Conservation (phyloP, 2,888 invertebrate genomes). For the Pachycephus smyrnensis region DNA sequence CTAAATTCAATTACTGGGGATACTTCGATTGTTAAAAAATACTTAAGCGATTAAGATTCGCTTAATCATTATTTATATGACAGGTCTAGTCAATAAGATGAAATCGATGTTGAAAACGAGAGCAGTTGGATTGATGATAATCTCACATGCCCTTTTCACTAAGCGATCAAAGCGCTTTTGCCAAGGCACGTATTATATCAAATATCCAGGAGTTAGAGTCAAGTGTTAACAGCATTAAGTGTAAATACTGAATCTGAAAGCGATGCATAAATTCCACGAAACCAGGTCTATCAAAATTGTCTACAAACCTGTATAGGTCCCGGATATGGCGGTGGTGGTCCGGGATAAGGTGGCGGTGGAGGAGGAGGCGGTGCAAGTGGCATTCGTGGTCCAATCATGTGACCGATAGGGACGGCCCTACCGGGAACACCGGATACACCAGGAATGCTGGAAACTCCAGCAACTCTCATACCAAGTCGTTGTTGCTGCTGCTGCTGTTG, state of each 20-base stretch:
- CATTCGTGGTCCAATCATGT: slow-evolving; percentile 65
- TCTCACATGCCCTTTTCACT: slow-evolving; percentile 2
- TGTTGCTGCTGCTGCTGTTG: slow-evolving; percentile 39
- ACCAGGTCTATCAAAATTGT: slow-evolving; percentile 32
- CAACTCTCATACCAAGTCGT: slow-evolving; percentile 59
- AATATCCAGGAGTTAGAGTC: slow-evolving; percentile 29
- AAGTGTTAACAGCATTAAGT: slow-evolving; percentile 46
- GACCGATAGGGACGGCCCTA: slow-evolving; percentile 61
- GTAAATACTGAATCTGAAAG: slow-evolving; percentile 51
- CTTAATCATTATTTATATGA: not conserved
- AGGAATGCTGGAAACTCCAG: slow-evolving; percentile 36
- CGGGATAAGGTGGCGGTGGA: slow-evolving; percentile 80
- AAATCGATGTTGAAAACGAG: not conserved
- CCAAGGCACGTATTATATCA: slow-evolving; percentile 7
- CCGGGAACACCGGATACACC: slow-evolving; percentile 64
- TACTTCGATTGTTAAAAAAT: not conserved
- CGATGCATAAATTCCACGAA: slow-evolving; percentile 66
- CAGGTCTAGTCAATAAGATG: not conserved
- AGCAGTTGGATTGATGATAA: not conserved
- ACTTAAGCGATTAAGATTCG: not conserved
- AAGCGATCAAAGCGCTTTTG: slow-evolving; percentile 18
- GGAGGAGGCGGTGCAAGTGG: slow-evolving; percentile 70
- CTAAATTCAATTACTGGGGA: not conserved
- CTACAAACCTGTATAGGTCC: slow-evolving; percentile 69
- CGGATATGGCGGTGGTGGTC: slow-evolving; percentile 78